Evolutionary conservation across 2,888 invertebrate species (phyloP).

Genomic region (Lasioglossum calceatum): DNA sequence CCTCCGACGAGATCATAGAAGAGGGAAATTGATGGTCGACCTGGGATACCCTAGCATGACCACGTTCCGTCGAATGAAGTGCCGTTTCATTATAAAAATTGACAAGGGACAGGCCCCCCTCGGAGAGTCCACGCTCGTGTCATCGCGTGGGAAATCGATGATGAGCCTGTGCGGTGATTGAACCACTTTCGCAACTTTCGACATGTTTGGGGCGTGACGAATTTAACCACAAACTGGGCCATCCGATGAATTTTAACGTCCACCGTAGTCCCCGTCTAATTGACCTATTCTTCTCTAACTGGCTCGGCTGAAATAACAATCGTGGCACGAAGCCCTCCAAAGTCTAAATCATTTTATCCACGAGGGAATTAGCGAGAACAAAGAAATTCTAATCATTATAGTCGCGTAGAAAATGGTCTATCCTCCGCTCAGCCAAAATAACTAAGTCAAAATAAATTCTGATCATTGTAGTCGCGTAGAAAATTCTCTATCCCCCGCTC

Average conservation of each 20-base stretch:
- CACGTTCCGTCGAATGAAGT: constrained; percentile 44
- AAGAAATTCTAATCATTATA: too few relatives aligned
- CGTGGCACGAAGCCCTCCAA: background rate
- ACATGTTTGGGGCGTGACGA: background rate
- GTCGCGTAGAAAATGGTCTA: too few relatives aligned
- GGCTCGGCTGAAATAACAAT: background rate
- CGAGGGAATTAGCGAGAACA: too few relatives aligned
- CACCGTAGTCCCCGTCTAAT: background rate
- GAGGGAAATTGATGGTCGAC: constrained; percentile 71
- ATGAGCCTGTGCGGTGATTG: background rate
- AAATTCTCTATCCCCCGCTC: too few relatives aligned
- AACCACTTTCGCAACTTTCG: background rate
- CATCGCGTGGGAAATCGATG: constrained; percentile 73
- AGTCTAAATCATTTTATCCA: too few relatives aligned
- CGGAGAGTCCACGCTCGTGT: constrained; percentile 18
- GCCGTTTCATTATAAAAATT: constrained; percentile 74
- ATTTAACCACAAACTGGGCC: background rate
- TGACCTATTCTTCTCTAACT: background rate
- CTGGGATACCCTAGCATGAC: constrained; percentile 48
- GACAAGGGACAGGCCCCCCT: constrained; percentile 53
- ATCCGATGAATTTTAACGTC: background rate
- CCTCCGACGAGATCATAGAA: constrained; percentile 62
- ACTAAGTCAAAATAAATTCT: too few relatives aligned
- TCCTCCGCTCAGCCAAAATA: too few relatives aligned
- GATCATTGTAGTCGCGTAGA: too few relatives aligned